phyloP scores from a whole-genome alignment of 2,888 invertebrate species.

The Morpho helenor region DNA sequence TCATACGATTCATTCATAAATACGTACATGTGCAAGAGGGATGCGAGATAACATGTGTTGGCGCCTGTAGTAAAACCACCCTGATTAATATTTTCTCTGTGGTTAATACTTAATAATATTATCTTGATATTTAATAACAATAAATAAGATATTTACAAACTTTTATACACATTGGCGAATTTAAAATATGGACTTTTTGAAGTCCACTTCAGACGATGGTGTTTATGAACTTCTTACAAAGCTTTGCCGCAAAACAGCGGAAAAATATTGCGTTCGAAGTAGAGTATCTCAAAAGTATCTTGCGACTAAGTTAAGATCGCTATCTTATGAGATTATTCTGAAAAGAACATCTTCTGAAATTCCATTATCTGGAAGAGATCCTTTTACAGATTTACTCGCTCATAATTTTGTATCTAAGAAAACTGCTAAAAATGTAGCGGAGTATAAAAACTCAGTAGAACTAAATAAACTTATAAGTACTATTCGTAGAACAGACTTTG shows the following conservation, averaged over 20 bases:
- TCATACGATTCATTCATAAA: no score
- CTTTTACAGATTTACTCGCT: constrained; percentile 55
- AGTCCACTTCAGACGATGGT: constrained; percentile 36
- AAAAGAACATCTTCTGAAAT: constrained; percentile 51
- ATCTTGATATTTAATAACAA: no score
- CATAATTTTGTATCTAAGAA: constrained; percentile 53
- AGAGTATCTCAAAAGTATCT: constrained; percentile 50
- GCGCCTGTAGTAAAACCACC: no score
- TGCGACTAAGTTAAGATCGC: constrained; percentile 56
- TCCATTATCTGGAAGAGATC: constrained; percentile 42
- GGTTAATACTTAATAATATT: no score
- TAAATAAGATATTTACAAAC: no score
- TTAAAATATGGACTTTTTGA: constrained; percentile 1
- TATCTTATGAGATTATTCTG: constrained; percentile 63
- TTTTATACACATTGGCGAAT: no score
- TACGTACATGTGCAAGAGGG: no score
- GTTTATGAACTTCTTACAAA: constrained; percentile 61
- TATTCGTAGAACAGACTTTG: constrained; percentile 47
- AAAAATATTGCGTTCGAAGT: constrained; percentile 47
- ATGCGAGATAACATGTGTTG: no score
- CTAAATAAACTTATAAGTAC: constrained; percentile 52
- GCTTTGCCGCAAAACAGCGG: constrained; percentile 57
- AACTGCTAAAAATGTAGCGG: constrained; percentile 57
- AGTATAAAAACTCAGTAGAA: constrained; percentile 53
- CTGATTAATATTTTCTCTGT: no score